Evolutionary conservation across 2,797 vertebrate genomes (phyloP), one percentile per base, ranked within the genome.

Genomic region (Hypotaenidia philippensis): DNA sequence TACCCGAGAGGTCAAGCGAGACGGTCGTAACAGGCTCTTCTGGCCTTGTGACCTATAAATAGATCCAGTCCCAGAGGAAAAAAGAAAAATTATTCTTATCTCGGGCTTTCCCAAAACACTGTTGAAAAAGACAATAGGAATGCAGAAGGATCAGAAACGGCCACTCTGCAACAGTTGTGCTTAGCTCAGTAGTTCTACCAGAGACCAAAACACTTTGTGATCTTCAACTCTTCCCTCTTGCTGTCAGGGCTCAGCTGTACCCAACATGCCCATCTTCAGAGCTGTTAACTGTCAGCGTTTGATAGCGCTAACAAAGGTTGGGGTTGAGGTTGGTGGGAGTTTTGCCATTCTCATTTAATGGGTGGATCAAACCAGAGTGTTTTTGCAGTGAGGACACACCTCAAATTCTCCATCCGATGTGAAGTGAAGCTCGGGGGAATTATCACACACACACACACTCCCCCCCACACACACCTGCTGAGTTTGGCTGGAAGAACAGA

Each of bases 1-100:
- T 61, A 63, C 40, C 27, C 4, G 0, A 69, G 68, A 74, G 72
- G 69, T 88, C 79, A 91, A 65, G 85, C 0, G 0, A 72, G 63
- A 63, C 40, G 47, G 12, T 44, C 32, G 9, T 14, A 72, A 45
- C 10, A 79, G 34, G 66, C 36, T 89, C 38, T 75, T 91, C 77
- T 82, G 86, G 63, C 66, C 63, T 95, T 94, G 59, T 56, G 90
- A 59, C 4, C 64, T 79, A 84, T 88, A 88, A 91, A 95, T 32
- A 94, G 66, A 13, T 85, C 21, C 23, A 78, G 34, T 59, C 25
- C 36, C 36, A 11, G 17, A 9, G 40, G 63, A 20, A 53, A 68
- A 78, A 47, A 47, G 21, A 47, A 80, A 31, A 78, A 63, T 27
- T 50, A 53, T 38, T 52, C 59, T 90, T 83, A 89, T 96, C 87